phyloP scores from a whole-genome alignment of 2,113 vertebrate genomes.

The Eptatretus burgeri region DNA sequence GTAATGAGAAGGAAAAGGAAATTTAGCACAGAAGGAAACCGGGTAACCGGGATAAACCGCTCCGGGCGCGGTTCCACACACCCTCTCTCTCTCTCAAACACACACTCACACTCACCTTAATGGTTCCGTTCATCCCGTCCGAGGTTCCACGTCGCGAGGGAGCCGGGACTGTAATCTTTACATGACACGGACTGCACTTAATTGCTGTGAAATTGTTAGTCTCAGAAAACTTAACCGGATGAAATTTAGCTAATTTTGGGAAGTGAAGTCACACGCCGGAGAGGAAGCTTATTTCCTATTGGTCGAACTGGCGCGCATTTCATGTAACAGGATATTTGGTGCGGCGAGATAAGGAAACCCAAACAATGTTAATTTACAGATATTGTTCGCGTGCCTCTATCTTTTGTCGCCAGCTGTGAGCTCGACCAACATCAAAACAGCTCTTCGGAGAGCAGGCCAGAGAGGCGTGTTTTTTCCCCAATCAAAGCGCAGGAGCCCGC shows the following conservation, averaged over 20 bases:
- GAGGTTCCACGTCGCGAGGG: no score
- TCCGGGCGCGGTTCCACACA: no score
- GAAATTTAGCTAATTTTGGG: constrained; percentile 7
- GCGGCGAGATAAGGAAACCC: constrained; percentile 5
- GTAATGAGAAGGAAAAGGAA: no score
- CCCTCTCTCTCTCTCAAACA: no score
- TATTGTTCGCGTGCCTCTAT: constrained; percentile 4
- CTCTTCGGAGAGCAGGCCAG: constrained; percentile 1
- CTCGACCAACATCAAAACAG: constrained; percentile 5
- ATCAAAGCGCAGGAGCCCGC: no score
- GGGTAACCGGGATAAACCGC: no score
- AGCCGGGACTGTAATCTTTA: neutral
- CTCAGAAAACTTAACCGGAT: constrained; percentile 6
- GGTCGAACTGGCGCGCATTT: constrained; percentile 4
- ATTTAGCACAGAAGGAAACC: no score
- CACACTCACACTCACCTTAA: no score
- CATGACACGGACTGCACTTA: constrained; percentile 3
- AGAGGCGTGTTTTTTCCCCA: neutral
- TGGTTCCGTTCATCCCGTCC: no score
- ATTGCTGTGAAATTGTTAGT: constrained; percentile 5
- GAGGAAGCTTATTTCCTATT: constrained; percentile 6
- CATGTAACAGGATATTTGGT: constrained; percentile 6
- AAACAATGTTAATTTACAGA: constrained; percentile 5
- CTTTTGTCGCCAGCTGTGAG: neutral
- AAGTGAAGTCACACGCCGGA: constrained; percentile 4